phyloP scores from a whole-genome alignment of 2,113 vertebrate genomes.

The Phalacrocorax brasilianus region DNA sequence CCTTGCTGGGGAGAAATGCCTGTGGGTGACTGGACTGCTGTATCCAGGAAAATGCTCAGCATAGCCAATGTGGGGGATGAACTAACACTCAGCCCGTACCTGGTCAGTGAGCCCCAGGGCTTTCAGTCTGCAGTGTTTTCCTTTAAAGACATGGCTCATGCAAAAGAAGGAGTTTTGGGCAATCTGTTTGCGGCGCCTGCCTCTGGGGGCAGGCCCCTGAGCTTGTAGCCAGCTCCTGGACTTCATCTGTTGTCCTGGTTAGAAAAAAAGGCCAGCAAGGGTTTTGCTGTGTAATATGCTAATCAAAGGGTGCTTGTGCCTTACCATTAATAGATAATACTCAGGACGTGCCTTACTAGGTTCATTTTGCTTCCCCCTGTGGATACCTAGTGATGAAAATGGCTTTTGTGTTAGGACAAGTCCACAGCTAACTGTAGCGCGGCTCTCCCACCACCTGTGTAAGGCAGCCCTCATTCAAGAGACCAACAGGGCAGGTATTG shows the following conservation, averaged over 20 bases:
- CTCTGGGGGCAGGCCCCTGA: not conserved
- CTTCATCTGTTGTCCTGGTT: not conserved
- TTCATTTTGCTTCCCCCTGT: slow-evolving; percentile 9
- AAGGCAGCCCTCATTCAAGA: not conserved
- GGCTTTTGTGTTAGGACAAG: not conserved
- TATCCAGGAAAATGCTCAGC: not conserved
- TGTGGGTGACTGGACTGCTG: rapidly evolving
- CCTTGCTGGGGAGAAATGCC: not conserved
- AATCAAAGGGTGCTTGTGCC: not conserved
- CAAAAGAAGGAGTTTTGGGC: not conserved
- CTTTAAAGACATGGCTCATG: not conserved
- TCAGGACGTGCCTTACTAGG: not conserved
- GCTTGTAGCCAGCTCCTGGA: not conserved
- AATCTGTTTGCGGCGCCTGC: not conserved
- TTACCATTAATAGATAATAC: not conserved
- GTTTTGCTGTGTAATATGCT: not conserved
- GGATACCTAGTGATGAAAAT: not conserved
- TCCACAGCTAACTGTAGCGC: not conserved
- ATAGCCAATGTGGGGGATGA: not conserved
- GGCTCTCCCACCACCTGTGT: not conserved
- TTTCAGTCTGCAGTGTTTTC: not conserved
- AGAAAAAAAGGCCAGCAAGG: not conserved
- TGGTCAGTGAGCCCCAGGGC: not conserved
- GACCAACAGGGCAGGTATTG: not conserved
- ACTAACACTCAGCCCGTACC: not conserved